phyloP scores from a whole-genome alignment of 64 coral and sea anemone species.

The Catalaphyllia jardinei region DNA sequence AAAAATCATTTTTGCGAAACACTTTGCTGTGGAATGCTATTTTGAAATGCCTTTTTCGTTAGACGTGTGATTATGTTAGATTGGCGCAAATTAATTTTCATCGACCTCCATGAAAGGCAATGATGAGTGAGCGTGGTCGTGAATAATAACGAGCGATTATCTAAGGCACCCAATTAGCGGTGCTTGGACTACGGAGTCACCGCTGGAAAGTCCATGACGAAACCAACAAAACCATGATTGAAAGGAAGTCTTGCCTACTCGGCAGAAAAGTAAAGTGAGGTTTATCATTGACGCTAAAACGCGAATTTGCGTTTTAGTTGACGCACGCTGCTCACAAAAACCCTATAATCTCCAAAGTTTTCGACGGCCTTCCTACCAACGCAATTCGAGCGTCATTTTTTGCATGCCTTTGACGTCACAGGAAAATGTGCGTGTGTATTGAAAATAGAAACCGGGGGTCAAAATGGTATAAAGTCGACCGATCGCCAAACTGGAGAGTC shows the following conservation, averaged over 20 bases:
- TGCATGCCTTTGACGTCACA: conserved; percentile 61
- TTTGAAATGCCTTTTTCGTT: neutral
- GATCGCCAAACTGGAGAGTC: conserved; percentile 18
- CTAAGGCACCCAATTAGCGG: neutral
- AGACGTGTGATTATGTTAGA: neutral
- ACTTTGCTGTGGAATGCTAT: no score
- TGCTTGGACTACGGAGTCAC: neutral
- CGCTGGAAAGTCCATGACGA: neutral
- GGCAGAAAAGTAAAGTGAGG: neutral
- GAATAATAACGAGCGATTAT: neutral
- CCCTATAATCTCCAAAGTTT: neutral
- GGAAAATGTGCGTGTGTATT: conserved; percentile 54
- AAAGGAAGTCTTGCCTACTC: neutral
- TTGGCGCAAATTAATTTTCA: neutral
- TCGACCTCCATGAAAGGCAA: neutral
- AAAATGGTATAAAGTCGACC: neutral
- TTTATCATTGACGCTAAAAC: no score
- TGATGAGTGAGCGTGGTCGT: neutral
- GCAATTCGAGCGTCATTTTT: conserved; percentile 22
- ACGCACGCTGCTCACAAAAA: neutral
- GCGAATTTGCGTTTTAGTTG: neutral
- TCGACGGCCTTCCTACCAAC: neutral
- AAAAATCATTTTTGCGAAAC: no score
- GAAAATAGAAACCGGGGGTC: conserved; percentile 31
- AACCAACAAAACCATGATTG: neutral